Base-by-base conservation (phyloP, 2,888 invertebrate species). In the Deilephila elpenor region DNA sequence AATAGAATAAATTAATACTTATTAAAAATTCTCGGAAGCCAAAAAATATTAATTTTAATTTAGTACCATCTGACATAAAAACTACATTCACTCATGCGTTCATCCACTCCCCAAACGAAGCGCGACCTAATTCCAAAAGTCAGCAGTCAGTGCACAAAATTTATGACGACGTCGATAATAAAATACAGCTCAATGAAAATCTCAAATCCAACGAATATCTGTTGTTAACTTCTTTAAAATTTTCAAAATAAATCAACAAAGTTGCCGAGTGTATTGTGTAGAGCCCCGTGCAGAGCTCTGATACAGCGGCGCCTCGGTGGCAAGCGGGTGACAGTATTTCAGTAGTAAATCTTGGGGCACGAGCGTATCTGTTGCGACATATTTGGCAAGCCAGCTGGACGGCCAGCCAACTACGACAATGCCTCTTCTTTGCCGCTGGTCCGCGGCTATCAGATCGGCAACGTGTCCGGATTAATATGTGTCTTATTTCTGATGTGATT, bases 371-470 rank as follows among this genome's bases (percentile, higher is more conserved):
- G 88, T 88, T 84, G 88, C 89, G 92, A 92, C 92, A 91, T 91
- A 93, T 93, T 94, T 94, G 93, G 94, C 93, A 93, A 92, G 86
- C 83, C 84, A 79, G 80, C 81, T 79, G 86, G 84, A 85, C 88
- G 83, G 78, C 78, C 82, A 89, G 91, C 93, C 91, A 93, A 93
- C 91, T 92, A 93, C 92, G 90, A 92, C 92, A 91, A 89, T 86
- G 84, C 84, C 80, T 82, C 74, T 82, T 82, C 80, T 80, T 78
- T 73, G 75, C 71, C 44, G 61, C 25, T 20, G 32, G 32, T 32
- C 32, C 32, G 32, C 56, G 71, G 64, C 82, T 87, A 89, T 89
- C 88, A 83, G 87, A 88, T 88, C 83, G 83, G 86, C 84, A 83
- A 75, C 80, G 77, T 78, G 80, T 83, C 79, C 79, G 85, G 85